Evolutionary conservation across 64 coral and sea anemone genomes (phyloP), one percentile per base, ranked within the genome.

Genomic region (Montipora capricornis): DNA sequence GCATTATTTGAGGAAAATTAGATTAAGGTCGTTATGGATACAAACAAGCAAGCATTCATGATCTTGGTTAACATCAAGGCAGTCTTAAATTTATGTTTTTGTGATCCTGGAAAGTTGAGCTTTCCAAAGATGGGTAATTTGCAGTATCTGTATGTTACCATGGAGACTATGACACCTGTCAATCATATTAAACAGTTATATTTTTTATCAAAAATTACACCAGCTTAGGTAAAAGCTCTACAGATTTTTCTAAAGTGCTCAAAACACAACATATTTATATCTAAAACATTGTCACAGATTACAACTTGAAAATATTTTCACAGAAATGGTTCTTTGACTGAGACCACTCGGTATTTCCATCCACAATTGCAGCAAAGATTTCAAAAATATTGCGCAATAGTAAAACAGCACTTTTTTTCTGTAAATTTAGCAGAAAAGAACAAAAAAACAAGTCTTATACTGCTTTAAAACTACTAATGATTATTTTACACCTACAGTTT

Each of bases 31-130:
- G 5, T 14, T 13, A 16, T 76, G 74, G 74, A 2, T 76, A 76
- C 74, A 76, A 76, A 76, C 74, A 76, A 76, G 44, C 13, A 16
- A 46, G 74, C 11, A 76, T 76, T 76, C 13, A 76, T 12, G 44
- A 76, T 76, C 8, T 16, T 76, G 29, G 74, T 44, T 76, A 14
- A 76, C 26, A 12, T 76, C 74, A 76, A 76, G 13, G 10, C 13
- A 76, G 73, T 37, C 73, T 3, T 74, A 74, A 74, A 9, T 74
- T 6, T 20, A 74, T 74, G 3, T 76, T 76, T 76, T 76, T 76
- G 13, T 44, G 74, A 76, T 76, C 74, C 74, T 76, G 74, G 74
- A 76, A 16, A 76, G 74, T 76, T 76, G 9, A 76, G 44, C 74
- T 76, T 76, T 44, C 44, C 74, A 76, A 4, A 76, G 74, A 76